phyloP scores from a whole-genome alignment of 2,113 vertebrate species.

The Pedetes capensis region DNA sequence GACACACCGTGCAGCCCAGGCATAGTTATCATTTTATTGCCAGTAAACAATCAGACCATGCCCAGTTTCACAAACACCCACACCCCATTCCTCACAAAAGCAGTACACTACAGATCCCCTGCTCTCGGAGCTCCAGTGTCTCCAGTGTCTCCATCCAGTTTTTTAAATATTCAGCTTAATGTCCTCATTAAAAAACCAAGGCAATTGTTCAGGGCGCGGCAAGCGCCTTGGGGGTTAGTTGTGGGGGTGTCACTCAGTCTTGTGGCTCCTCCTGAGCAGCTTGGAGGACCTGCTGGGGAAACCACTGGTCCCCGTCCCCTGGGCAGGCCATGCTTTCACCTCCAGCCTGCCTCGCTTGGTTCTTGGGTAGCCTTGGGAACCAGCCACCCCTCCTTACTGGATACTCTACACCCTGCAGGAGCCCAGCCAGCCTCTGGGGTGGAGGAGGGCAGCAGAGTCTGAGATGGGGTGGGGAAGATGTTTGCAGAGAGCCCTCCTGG shows the following conservation, averaged over 20 bases:
- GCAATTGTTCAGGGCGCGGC: background rate
- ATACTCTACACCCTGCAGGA: background rate
- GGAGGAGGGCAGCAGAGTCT: background rate
- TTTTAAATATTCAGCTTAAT: background rate
- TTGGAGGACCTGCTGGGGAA: background rate
- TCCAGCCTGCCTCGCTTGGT: background rate
- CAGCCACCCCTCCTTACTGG: background rate
- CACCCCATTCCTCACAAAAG: background rate
- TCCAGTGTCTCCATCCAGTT: no score
- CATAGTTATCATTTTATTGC: background rate
- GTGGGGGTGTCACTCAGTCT: background rate
- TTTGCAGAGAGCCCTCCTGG: background rate
- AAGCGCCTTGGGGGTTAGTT: background rate
- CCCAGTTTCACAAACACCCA: background rate
- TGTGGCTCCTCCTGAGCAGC: background rate
- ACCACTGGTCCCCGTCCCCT: background rate
- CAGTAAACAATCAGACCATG: background rate
- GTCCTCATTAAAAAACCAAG: background rate
- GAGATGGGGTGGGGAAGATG: background rate
- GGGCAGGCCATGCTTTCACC: background rate
- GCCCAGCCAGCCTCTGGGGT: rapidly evolving
- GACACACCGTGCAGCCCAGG: background rate
- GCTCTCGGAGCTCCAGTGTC: background rate
- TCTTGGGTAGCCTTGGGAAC: background rate
- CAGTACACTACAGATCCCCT: background rate